Percentiles rank a stretch among this genome's conserved stretches.
Conservation (phyloP, 2,113 vertebrate genomes). For the Glaucidium brasilianum region DNA sequence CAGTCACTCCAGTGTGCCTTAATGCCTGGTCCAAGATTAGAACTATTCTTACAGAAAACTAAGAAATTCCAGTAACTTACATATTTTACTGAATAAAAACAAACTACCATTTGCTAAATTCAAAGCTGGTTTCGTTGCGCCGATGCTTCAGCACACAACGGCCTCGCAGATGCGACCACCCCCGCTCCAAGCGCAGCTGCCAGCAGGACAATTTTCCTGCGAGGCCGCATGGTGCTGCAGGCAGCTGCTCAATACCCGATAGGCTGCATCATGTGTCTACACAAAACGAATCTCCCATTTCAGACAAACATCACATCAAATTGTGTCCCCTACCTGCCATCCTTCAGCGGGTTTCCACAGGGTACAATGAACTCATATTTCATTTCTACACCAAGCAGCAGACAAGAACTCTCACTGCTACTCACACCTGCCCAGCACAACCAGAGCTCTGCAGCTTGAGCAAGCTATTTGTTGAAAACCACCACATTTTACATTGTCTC, state of each 20-base stretch:
- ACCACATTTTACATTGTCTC: background rate
- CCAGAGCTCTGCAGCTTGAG: background rate
- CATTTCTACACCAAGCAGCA: background rate
- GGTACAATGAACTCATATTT: background rate
- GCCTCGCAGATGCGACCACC: background rate
- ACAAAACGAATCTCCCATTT: background rate
- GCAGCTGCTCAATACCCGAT: background rate
- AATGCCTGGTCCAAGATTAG: background rate
- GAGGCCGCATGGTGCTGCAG: rapidly evolving
- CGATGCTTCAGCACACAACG: background rate
- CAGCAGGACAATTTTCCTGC: rapidly evolving
- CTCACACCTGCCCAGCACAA: background rate
- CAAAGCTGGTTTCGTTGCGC: background rate
- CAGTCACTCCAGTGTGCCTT: background rate
- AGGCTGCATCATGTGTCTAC: background rate
- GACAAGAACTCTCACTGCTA: background rate
- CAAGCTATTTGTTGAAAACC: background rate
- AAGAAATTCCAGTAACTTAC: background rate
- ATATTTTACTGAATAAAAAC: background rate
- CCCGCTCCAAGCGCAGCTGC: rapidly evolving
- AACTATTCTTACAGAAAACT: background rate
- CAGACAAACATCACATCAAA: background rate
- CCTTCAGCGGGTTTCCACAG: background rate
- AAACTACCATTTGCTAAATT: background rate
- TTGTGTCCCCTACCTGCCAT: background rate